These are phyloP conservation scores for Trachymyrmex septentrionalis DNA, from an alignment of 1,140 invertebrate species.

Conservation along the genomic window DNA sequence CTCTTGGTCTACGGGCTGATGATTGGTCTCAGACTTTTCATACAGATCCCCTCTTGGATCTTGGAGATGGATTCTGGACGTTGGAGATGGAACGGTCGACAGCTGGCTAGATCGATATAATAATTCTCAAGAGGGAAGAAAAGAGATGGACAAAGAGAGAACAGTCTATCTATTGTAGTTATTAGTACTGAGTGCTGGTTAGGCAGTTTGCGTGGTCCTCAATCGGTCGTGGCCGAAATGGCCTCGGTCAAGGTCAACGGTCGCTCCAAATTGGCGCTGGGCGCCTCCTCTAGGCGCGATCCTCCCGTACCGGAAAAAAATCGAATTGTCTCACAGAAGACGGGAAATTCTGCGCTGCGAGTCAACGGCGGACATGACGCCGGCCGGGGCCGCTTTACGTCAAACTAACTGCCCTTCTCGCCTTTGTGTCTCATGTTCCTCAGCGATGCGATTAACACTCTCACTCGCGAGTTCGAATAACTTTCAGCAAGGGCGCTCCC, in stretches of 20 bases:
- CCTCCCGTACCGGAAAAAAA: not conserved
- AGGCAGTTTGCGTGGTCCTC: not conserved
- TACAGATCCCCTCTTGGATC: not conserved
- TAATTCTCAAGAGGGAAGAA: slow-evolving; percentile 4
- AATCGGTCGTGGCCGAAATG: slow-evolving; percentile 8
- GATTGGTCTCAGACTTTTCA: not conserved
- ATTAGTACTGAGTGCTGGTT: not conserved
- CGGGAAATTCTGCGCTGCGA: slow-evolving; percentile 38
- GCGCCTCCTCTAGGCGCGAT: not conserved
- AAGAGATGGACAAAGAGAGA: not conserved
- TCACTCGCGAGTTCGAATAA: slow-evolving; percentile 4
- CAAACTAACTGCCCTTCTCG: slow-evolving; percentile 51
- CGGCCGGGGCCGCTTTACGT: slow-evolving; percentile 16
- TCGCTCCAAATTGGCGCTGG: slow-evolving; percentile 3
- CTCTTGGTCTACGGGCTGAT: not conserved
- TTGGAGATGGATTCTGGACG: not conserved
- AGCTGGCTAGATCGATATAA: slow-evolving; percentile 16
- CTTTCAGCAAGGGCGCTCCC: not conserved
- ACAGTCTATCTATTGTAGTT: slow-evolving; percentile 10
- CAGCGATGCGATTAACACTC: slow-evolving; percentile 27
- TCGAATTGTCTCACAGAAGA: not conserved
- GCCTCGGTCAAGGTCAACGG: slow-evolving; percentile 30
- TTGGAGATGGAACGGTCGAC: not conserved
- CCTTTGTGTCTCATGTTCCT: slow-evolving; percentile 50
- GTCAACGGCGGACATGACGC: slow-evolving; percentile 57